Conservation (phyloP, 2,797 vertebrate genomes). For the Lates japonicus region DNA sequence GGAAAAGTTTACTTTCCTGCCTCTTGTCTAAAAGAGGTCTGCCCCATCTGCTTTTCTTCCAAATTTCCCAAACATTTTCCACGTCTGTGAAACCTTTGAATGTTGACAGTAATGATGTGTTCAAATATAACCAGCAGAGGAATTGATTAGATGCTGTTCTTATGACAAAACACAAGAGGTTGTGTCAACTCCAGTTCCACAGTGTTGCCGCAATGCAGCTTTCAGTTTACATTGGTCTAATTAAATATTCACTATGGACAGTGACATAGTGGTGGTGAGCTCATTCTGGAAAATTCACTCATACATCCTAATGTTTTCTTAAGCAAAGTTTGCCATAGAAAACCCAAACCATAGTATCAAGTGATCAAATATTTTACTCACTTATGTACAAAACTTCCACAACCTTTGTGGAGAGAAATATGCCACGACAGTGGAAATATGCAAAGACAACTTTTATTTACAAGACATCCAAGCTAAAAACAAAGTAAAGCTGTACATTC, state of each 20-base stretch:
- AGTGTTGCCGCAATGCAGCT: conserved; percentile 44
- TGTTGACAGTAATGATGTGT: conserved; percentile 2
- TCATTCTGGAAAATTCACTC: neutral
- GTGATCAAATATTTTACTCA: neutral
- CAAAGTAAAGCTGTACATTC: neutral
- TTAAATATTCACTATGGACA: conserved; percentile 52
- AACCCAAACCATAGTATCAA: neutral
- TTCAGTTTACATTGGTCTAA: conserved; percentile 29
- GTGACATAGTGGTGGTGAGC: neutral
- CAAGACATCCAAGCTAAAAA: conserved; percentile 9
- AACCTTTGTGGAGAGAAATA: neutral
- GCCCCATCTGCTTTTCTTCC: neutral
- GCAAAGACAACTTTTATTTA: conserved; percentile 26
- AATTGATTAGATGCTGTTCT: conserved; percentile 29
- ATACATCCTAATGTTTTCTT: neutral
- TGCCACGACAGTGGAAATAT: neutral
- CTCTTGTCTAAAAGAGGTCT: neutral
- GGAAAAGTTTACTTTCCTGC: neutral
- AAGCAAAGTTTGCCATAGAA: neutral
- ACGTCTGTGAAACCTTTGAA: neutral
- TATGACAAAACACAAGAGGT: neutral
- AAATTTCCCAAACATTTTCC: neutral
- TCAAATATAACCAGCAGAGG: neutral
- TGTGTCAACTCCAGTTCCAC: conserved; percentile 1
- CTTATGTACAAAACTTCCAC: conserved; percentile 4